Evolutionary conservation across 2,113 vertebrate genomes (phyloP), one percentile per base, ranked within the genome.

Genomic region (Cebus imitator): DNA sequence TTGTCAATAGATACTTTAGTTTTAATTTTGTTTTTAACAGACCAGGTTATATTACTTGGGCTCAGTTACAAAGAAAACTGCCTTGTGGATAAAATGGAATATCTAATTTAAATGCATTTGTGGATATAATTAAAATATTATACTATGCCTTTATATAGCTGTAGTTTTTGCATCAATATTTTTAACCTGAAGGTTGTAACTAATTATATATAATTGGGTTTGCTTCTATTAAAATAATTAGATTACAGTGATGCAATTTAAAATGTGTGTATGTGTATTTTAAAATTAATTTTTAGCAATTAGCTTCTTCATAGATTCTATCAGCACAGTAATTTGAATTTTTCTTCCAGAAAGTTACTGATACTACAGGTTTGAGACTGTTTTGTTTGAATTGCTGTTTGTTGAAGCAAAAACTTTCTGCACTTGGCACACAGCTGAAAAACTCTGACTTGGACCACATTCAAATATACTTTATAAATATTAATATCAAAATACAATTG

Each of bases 101-200:
- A 94, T 89, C 75, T 89, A 78, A 82, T 90, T 97, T 97, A 95
- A 96, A 96, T 75, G 16, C 23, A 90, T 88, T 3, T 83, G 48
- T 70, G 9, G 27, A 91, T 95, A 90, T 95, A 97, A 96, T 94
- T 97, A 96, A 97, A 97, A 93, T 37, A 86, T 94, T 85, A 89
- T 87, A 85, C 30, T 87, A 72, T 57, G 0, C 37, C 80, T 96
- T 98, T 92, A 90, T 66, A 93, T 95, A 98, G 75, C 50, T 95
- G 14, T 13, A 94, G 27, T 45, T 97, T 97, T 96, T 85, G 13
- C 43, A 58, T 96, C 94, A 97, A 87, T 96, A 90, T 97, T 97
- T 97, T 97, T 97, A 96, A 97, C 92, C 90, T 97, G 87, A 94
- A 92, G 95, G 58, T 95, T 97, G 45, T 96, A 96, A 95, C 86